Conservation (phyloP, 2,113 vertebrate species). For the Amphiprion percula region DNA sequence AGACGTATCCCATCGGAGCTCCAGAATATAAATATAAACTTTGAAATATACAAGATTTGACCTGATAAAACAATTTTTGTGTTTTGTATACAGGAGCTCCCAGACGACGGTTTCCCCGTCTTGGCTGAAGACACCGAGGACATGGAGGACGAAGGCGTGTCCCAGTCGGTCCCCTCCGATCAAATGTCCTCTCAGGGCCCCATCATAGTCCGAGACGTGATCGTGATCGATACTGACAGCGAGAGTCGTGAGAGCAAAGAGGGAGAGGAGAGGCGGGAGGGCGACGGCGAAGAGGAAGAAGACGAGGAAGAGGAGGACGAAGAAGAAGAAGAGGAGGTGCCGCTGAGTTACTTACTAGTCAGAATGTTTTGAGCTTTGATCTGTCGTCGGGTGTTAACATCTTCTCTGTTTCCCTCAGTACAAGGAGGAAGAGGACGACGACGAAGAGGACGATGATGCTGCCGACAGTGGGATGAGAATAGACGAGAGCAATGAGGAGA, state of each 20-base stretch:
- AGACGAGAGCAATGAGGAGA: conserved; percentile 92
- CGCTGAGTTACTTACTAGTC: neutral
- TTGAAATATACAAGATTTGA: no score
- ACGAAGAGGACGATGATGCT: conserved; percentile 85
- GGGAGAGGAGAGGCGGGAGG: conserved; percentile 85
- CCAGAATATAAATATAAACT: no score
- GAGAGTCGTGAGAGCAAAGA: conserved; percentile 90
- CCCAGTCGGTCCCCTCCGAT: conserved; percentile 90
- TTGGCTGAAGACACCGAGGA: conserved; percentile 83
- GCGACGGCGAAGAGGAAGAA: conserved; percentile 87
- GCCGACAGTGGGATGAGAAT: conserved; percentile 89
- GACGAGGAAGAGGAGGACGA: conserved; percentile 80
- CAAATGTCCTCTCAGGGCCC: conserved; percentile 83
- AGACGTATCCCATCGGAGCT: no score
- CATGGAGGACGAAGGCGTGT: conserved; percentile 82
- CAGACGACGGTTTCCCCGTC: conserved; percentile 85
- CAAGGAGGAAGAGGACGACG: conserved; percentile 88
- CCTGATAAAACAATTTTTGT: neutral
- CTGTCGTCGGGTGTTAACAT: neutral
- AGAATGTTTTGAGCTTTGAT: neutral
- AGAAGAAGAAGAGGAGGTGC: conserved; percentile 65
- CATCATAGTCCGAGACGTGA: conserved; percentile 88
- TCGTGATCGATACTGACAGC: conserved; percentile 94
- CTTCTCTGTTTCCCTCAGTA: conserved; percentile 46
- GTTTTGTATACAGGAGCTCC: conserved; percentile 83